phyloP scores from a whole-genome alignment of 2,113 vertebrate genomes.

The Saguinus imperator region DNA sequence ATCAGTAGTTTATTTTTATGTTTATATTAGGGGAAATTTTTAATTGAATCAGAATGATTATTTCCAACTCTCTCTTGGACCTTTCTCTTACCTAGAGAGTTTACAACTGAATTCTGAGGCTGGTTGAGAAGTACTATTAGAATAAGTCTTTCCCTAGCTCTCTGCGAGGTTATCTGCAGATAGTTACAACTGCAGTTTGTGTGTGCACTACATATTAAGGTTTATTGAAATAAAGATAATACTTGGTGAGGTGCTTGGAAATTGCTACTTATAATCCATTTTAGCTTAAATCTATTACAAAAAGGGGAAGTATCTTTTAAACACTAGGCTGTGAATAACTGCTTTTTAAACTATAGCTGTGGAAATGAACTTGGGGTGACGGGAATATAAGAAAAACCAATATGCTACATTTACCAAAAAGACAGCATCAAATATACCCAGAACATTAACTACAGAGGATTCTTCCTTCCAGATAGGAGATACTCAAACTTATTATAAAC shows the following conservation, averaged over 20 bases:
- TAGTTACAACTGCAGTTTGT: background rate
- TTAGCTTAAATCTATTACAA: slow-evolving; percentile 8
- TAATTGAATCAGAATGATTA: background rate
- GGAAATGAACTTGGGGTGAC: background rate
- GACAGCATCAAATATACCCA: background rate
- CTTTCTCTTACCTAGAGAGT: background rate
- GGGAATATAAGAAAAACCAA: background rate
- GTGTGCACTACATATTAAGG: background rate
- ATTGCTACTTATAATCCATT: background rate
- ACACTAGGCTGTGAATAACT: background rate
- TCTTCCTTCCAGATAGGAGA: background rate
- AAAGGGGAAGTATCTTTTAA: slow-evolving; percentile 29
- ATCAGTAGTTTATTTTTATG: background rate
- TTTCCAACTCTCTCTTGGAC: background rate
- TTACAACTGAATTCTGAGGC: background rate
- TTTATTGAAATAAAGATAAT: background rate
- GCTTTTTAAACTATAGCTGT: background rate
- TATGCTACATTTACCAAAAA: slow-evolving; percentile 41
- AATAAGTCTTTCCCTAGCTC: fast-evolving
- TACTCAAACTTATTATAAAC: slow-evolving; percentile 41
- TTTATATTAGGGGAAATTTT: background rate
- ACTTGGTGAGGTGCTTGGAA: background rate
- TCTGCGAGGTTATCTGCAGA: background rate
- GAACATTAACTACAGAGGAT: background rate
- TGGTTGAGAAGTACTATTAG: fast-evolving